A percentile compares a stretch with the other conserved stretches of the same genome.
These are phyloP conservation scores for Pantelozetes paolii DNA, from an alignment of 2,888 invertebrate genomes.

Conservation along the genomic window DNA sequence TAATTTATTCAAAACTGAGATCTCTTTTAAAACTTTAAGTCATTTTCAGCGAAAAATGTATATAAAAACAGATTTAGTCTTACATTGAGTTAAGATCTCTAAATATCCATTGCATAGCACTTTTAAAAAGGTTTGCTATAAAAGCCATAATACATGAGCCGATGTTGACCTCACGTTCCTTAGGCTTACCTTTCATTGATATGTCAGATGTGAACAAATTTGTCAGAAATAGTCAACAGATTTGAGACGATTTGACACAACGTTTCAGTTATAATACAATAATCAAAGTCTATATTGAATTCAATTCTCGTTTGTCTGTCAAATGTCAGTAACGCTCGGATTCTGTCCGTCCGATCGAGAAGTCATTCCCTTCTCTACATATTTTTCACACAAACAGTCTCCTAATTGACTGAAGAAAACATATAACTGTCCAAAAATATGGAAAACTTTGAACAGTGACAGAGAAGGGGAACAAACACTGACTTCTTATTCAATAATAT, in stretches of 20 bases:
- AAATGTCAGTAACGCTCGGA: slow-evolving; percentile 9
- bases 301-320: not conserved
- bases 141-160: not conserved
- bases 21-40: not conserved
- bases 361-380: not conserved
- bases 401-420: not conserved
- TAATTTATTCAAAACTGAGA: not conserved
- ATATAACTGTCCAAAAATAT: too few relatives aligned
- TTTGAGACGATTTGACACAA: slow-evolving; percentile 18
- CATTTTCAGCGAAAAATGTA: not conserved
- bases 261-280: not conserved
- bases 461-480: too few relatives aligned
- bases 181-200: slow-evolving; percentile 33
- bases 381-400: not conserved
- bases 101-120: too few relatives aligned
- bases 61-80: not conserved
- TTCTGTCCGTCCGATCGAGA: not conserved
- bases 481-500: too few relatives aligned
- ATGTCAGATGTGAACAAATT: slow-evolving; percentile 29
- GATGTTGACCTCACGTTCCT: slow-evolving; percentile 28
- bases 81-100: too few relatives aligned
- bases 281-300: not conserved
- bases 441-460: too few relatives aligned
- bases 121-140: not conserved
- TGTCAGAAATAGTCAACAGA: slow-evolving; percentile 21